A percentile compares a stretch with the other conserved stretches of the same genome.
phyloP scores from a whole-genome alignment of 2,797 vertebrate species.

The Eleutherodactylus coqui region DNA sequence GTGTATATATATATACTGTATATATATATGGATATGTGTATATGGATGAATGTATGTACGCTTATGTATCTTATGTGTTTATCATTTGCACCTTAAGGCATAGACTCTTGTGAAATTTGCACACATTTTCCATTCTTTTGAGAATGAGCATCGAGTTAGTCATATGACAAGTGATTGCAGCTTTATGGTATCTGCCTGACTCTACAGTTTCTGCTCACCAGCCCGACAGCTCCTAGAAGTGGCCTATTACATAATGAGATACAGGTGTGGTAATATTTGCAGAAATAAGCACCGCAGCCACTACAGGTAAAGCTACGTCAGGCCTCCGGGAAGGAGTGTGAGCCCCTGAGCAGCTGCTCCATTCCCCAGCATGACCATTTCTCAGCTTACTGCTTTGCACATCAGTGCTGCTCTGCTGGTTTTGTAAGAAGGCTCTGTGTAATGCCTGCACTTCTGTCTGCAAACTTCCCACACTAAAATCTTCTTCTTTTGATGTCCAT shows the following conservation, averaged over 20 bases:
- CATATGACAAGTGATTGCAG: not conserved
- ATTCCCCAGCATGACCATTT: conserved; percentile 27
- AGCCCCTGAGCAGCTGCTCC: conserved; percentile 29
- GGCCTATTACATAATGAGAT: not conserved
- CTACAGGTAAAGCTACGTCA: conserved; percentile 31
- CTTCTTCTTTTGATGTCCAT: conserved; percentile 70
- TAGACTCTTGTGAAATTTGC: not conserved
- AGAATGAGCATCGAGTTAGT: not conserved
- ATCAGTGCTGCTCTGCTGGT: conserved; percentile 72
- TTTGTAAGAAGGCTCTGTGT: conserved; percentile 66
- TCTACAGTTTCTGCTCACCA: not conserved
- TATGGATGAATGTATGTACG: no score
- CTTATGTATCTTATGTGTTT: not conserved
- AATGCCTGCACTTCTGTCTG: conserved; percentile 61
- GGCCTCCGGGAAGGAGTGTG: not conserved
- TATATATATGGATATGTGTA: no score
- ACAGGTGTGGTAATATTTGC: conserved; percentile 15
- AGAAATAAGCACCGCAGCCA: not conserved
- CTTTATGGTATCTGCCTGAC: conserved; percentile 2
- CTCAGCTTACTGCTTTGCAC: conserved; percentile 68
- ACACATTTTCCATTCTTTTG: not conserved
- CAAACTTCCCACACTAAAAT: conserved; percentile 70
- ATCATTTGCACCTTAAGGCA: not conserved
- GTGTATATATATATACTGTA: no score
- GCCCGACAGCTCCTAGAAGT: not conserved